Percentiles rank a stretch among this genome's conserved stretches.
These are phyloP conservation scores for Cheilosia pagana DNA, from an alignment of 2,888 invertebrate genomes.

Conservation along the genomic window DNA sequence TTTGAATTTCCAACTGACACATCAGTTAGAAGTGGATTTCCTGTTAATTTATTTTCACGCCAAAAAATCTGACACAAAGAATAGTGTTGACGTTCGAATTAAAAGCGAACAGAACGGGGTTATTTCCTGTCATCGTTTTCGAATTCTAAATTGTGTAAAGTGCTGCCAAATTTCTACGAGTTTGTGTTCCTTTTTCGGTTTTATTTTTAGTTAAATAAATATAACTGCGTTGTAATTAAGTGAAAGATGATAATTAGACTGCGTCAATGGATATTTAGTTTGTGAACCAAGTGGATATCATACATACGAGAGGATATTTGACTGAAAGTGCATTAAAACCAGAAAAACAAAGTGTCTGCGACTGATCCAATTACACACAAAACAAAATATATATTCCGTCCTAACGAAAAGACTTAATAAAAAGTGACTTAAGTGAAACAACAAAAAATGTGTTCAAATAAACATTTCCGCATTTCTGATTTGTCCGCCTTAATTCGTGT, in stretches of 20 bases:
- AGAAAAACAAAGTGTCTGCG: constrained; percentile 36
- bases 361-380: constrained; percentile 49
- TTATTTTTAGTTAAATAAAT: constrained; percentile 5
- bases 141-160: constrained; percentile 46
- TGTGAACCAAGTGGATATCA: constrained; percentile 14
- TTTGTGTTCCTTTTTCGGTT: constrained; percentile 4
- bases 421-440: constrained; percentile 66
- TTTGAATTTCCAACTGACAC: constrained; percentile 55
- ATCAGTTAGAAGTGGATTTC: constrained; percentile 31
- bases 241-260: constrained; percentile 34
- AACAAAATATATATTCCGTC: constrained; percentile 60
- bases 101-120: constrained; percentile 44
- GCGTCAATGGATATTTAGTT: constrained; percentile 44
- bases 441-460: constrained; percentile 58
- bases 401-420: constrained; percentile 65
- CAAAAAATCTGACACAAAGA: not conserved
- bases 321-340: constrained; percentile 34
- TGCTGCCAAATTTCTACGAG: constrained; percentile 61
- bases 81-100: constrained; percentile 46
- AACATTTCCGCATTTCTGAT: constrained; percentile 48
- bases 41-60: constrained; percentile 11
- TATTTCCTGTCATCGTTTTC: constrained; percentile 60
- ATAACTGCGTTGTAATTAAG: constrained; percentile 29
- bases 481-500: constrained; percentile 23
- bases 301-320: constrained; percentile 11